Base-by-base conservation (phyloP, 2,113 vertebrate genomes). In the Elaphurus davidianus region DNA sequence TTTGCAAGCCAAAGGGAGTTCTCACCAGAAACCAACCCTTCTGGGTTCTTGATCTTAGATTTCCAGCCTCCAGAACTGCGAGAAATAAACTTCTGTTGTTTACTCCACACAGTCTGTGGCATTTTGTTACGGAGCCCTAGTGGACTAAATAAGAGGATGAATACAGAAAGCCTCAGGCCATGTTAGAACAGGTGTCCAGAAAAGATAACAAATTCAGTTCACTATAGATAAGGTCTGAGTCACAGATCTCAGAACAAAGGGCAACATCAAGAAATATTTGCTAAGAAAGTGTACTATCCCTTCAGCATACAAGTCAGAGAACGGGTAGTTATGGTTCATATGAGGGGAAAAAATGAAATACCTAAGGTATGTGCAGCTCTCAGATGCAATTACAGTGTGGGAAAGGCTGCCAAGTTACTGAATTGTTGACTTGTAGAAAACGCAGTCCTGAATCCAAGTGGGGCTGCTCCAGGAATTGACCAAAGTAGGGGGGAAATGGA, bases 141-240 rank as follows among this genome's bases (percentile, higher is more conserved):
- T 43, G 33, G 6, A 62, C 78, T 54, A 79, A 71, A 90, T 12
- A 36, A 16, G 13, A 86, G 36, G 30, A 47, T 67, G 79, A 96
- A 91, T 0, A 0, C 59, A 84, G 85, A 95, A 86, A 87, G n/a
- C 19, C 23, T 92, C 7, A 84, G 17, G 54, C 33, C 17, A 50
- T 55, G 33, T 85, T 78, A 98, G 47, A 47, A 36, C n/a, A 96
- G 76, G 71, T 85, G 27, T 83, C 90, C 54, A 28, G 94, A 98
- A 94, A 0, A 96, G 86, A 33, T 15, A 97, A 33, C 25, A 97
- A 93, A 92, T 54, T 84, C 67, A 96, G 64, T 81, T 94, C 97
- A 93, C 4, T 43, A 54, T 2, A 88, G 88, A 71, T 93, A 97
- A 96, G 67, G 52, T 60, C 89, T 79, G 97, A 59, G n/a, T 11